These are phyloP conservation scores for Artemisiospiza belli DNA, from an alignment of 2,113 vertebrate species.

Conservation along the genomic window DNA sequence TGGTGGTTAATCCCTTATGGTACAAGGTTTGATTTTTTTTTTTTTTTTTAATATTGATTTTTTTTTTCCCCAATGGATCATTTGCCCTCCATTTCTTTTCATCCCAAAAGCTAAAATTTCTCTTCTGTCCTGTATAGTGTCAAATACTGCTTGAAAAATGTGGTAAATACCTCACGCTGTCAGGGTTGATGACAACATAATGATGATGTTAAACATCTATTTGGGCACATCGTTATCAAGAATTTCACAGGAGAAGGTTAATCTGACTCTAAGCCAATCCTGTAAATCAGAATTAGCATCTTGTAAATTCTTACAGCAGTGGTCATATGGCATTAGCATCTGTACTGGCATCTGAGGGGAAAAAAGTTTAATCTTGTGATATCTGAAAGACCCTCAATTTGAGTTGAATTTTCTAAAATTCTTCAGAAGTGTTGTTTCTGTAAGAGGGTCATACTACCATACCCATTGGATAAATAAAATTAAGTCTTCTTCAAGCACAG, in stretches of 20 bases:
- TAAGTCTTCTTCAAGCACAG: neutral
- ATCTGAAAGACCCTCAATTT: neutral
- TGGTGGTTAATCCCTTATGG: neutral
- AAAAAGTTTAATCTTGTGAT: neutral
- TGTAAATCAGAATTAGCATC: neutral
- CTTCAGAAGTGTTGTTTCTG: neutral
- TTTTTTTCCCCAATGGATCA: neutral
- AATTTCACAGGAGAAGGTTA: neutral
- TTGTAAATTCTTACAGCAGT: neutral
- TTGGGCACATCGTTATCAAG: neutral
- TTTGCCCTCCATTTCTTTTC: neutral
- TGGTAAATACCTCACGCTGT: neutral
- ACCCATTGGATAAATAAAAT: neutral
- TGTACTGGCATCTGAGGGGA: neutral
- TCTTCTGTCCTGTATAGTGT: neutral
- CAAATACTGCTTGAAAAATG: neutral
- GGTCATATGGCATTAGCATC: neutral
- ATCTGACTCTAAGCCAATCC: neutral
- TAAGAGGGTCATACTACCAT: neutral
- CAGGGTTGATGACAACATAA: neutral
- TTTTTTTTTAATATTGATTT: neutral
- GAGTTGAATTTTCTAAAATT: neutral
- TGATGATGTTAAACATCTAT: neutral
- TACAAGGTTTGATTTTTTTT: neutral
- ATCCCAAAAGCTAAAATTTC: neutral